Conservation (phyloP, 2,797 vertebrate genomes). For the Hydrolagus colliei region DNA sequence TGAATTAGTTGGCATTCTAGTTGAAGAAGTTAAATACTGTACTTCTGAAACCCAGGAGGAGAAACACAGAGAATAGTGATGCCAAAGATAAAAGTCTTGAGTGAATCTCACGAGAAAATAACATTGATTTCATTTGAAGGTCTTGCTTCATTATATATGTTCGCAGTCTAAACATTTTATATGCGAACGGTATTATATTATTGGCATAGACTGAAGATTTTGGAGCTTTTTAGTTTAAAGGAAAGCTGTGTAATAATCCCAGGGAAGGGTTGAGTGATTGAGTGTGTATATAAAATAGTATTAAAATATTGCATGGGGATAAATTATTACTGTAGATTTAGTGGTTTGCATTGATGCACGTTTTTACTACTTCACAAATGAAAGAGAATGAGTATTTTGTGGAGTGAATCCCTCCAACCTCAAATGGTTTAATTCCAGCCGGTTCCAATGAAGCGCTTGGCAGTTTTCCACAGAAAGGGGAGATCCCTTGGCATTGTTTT, state of each 20-base stretch:
- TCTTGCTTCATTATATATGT: background rate
- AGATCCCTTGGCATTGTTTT: too few species aligned
- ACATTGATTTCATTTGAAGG: conserved; percentile 1
- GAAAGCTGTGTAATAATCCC: background rate
- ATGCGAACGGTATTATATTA: background rate
- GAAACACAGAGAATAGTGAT: background rate
- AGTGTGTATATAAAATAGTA: background rate
- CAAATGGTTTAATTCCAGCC: too few species aligned
- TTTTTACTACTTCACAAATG: too few species aligned
- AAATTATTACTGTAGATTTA: too few species aligned
- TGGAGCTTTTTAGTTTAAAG: background rate
- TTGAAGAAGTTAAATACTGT: background rate
- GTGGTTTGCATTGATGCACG: too few species aligned
- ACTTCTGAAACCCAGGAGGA: background rate
- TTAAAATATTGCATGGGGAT: background rate
- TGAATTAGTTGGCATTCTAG: background rate
- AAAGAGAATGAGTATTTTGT: too few species aligned
- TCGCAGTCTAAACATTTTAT: too few species aligned
- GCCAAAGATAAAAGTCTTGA: background rate
- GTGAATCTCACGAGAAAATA: background rate
- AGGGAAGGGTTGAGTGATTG: background rate
- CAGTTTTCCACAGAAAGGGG: too few species aligned
- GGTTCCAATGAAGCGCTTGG: too few species aligned
- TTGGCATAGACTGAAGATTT: background rate
- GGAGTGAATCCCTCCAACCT: too few species aligned